Percentiles rank a stretch among this genome's conserved stretches.
Conservation (phyloP, 2,888 invertebrate species). For the Caenorhabditis sp. region DNA sequence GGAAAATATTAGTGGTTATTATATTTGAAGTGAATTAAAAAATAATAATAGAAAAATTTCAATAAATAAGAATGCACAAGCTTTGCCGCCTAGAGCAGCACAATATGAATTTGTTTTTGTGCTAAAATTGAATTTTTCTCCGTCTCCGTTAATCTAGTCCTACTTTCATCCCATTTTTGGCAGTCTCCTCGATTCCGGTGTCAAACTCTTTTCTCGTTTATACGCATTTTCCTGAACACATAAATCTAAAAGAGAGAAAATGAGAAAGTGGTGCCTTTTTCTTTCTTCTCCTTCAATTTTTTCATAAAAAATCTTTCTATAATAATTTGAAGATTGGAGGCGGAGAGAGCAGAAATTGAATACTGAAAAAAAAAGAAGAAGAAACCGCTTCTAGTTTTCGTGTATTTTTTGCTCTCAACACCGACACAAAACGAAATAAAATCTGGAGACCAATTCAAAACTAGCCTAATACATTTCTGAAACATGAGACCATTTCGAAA, state of each 20-base stretch:
- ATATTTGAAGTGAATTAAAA: too few species aligned
- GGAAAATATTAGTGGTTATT: too few species aligned
- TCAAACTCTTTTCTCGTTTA: background rate
- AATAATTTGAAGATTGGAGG: background rate
- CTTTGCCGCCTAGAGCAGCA: too few species aligned
- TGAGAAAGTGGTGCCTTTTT: background rate
- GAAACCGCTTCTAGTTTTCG: too few species aligned
- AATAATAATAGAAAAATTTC: too few species aligned
- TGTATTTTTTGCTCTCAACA: too few species aligned
- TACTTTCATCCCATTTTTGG: background rate
- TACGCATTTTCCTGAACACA: slow-evolving; percentile 15
- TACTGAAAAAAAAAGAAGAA: too few species aligned
- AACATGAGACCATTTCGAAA: slow-evolving; percentile 36
- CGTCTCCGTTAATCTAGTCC: background rate
- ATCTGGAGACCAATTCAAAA: slow-evolving; percentile 25
- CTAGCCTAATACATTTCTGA: slow-evolving; percentile 18
- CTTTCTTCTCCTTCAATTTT: slow-evolving; percentile 6
- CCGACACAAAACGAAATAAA: slow-evolving; percentile 13
- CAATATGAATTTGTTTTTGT: background rate
- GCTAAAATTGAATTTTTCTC: slow-evolving; percentile 2
- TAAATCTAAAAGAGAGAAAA: slow-evolving; percentile 16
- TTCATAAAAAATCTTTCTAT: slow-evolving; percentile 11
- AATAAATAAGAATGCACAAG: too few species aligned
- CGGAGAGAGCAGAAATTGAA: background rate
- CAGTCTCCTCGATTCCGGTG: background rate